phyloP scores from a whole-genome alignment of 2,888 invertebrate genomes.

The Drosophila mayaguana region DNA sequence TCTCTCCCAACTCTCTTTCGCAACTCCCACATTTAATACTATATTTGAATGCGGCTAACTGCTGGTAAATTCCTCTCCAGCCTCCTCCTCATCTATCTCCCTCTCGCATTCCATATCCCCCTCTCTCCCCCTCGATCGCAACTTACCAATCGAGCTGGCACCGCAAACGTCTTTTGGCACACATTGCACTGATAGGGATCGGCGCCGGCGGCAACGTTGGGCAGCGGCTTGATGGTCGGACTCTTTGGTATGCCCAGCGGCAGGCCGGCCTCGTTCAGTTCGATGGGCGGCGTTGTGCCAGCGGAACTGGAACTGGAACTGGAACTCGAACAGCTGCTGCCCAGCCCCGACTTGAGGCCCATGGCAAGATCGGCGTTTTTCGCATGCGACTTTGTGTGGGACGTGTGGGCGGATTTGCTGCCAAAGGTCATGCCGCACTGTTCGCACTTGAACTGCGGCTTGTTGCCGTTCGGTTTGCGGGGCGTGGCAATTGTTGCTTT shows the following conservation, averaged over 20 bases:
- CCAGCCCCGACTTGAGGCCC: slow-evolving; percentile 32
- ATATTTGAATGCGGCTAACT: too few relatives aligned
- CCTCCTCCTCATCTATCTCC: too few relatives aligned
- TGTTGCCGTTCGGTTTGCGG: slow-evolving; percentile 77
- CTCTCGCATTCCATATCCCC: neutral
- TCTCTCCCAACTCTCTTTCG: too few relatives aligned
- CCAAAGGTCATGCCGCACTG: slow-evolving; percentile 91
- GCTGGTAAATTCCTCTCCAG: too few relatives aligned
- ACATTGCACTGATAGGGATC: slow-evolving; percentile 96
- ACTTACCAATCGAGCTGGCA: slow-evolving; percentile 91
- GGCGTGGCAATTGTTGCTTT: slow-evolving; percentile 27
- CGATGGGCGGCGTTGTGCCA: slow-evolving; percentile 45
- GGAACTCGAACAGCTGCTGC: slow-evolving; percentile 3
- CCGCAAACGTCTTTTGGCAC: slow-evolving; percentile 95
- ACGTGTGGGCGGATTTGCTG: slow-evolving; percentile 91
- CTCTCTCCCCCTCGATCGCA: neutral
- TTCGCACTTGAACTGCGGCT: slow-evolving; percentile 88
- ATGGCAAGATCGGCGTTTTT: slow-evolving; percentile 80
- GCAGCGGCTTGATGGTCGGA: slow-evolving; percentile 81
- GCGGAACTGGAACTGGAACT: slow-evolving; percentile 2
- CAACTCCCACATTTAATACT: too few relatives aligned
- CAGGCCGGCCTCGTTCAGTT: slow-evolving; percentile 68
- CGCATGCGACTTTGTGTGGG: slow-evolving; percentile 89
- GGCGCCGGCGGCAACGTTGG: slow-evolving; percentile 80
- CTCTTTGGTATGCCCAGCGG: slow-evolving; percentile 82